Base-by-base conservation (phyloP, 2,797 vertebrate species). In the Cyclura pinguis region DNA sequence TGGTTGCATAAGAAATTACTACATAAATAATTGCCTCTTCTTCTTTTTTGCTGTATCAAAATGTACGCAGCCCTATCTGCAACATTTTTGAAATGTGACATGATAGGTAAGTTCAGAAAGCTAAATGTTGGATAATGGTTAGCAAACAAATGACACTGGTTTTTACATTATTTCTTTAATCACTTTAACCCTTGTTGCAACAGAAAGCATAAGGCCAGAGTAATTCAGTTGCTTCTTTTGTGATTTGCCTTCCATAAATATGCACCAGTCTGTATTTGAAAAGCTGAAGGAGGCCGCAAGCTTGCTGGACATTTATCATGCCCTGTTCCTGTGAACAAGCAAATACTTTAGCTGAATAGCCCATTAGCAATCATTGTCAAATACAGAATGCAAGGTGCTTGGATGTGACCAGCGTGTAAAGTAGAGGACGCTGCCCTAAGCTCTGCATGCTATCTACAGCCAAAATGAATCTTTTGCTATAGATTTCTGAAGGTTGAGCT, bases 211-310 rank as follows among this genome's bases (percentile, higher is more conserved):
- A 95, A 97, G 97, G 97, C 97, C 97, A 98, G 95, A 96, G 97
- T 96, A 96, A 97, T 97, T 97, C 97, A 96, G 95, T 95, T 87
- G 92, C 95, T 90, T 90, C 95, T 95, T 98, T 97, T 98, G 97
- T 97, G 96, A 94, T 96, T 96, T 96, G 95, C 95, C 96, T 96
- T 96, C 97, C 97, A 97, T 98, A 98, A 98, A 98, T 98, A 98
- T 97, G 97, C 96, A 97, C 96, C 95, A 96, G 97, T 95, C 95
- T 95, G 95, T 95, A 93, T 97, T 52, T 97, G 97, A 97, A 98
- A 97, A 96, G 97, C 97, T 96, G 96, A 96, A 97, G 96, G 97
- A 97, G 96, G 97, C 96, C n/a, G 94, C 96, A 97, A 97, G 96
- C 96, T 97, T 97, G 97, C 96, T 96, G 97, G 97, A 97, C 97